Evolutionary conservation across 92 coral and sea anemone genomes (phyloP), one percentile per base, ranked within the genome.

Genomic region (Ricordea florida): DNA sequence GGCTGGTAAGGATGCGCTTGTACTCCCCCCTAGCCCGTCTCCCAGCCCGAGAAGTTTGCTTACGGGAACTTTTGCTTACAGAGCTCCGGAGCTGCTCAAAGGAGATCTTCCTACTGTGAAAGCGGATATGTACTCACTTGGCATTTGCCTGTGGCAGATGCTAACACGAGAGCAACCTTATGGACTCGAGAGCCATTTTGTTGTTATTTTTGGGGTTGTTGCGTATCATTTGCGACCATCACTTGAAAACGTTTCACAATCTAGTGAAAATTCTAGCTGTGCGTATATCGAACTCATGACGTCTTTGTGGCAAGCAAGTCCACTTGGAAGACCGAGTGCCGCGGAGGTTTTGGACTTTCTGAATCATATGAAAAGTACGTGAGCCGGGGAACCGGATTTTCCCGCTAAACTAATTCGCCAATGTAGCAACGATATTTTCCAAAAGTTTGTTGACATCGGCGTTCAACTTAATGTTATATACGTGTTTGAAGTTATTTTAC

Each of bases 161-260:
- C 87, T 93, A 6, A 61, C 93, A 6, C 86, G 98, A 69, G 96
- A 83, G 21, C 91, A 85, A 58, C 98, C 98, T 14, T 93, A 93
- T 57, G 94, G 93, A 68, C 89, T 85, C 7, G 93, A 93, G 63
- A 92, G 89, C 62, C 96, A 91, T 51, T 92, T 90, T 61, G 86
- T 93, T 30, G 98, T 93, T 36, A 93, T 93, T 62, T 93, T 90
- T 80, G 98, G 98, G 16, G 94, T 93, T 21, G 98, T 92, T 5
- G 94, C 98, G 43, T 69, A 93, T 55, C 87, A 89, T 22, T 64
- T 93, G 80, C 84, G 98, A 16, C 98, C 98, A 33, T 52, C 91
- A 18, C 71, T 85, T 0, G 74, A 61, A 16, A 81, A 74, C 13
- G 62, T 89, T 45, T 75, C 82, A 52, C 66, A 69, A 58, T 45